Evolutionary conservation across 2,797 vertebrate species (phyloP), one percentile per base, ranked within the genome.

Genomic region (Austrolebias charrua): DNA sequence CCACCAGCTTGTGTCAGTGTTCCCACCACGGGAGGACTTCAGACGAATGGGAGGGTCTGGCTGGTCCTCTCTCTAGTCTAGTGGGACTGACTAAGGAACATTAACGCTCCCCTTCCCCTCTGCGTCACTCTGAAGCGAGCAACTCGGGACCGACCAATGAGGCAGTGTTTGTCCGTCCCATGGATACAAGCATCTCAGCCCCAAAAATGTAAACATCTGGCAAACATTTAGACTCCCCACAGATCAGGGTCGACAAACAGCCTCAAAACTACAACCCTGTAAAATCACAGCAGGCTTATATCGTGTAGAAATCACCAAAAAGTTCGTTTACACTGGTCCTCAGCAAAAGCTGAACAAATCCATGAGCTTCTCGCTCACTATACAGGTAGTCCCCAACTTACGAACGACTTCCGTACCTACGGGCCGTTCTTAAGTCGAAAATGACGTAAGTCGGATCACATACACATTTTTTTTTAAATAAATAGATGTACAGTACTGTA

Each of bases 131-230:
- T 62, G 10, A 67, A 50, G 56, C 47, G 51, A 74, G 66, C 59
- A 49, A 78, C 44, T 43, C 35, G 53, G 24, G 42, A 65, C 50
- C 50, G 58, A 53, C 88, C 87, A 91, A 90, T 84, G 49, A 72
- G 78, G 74, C n/a, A n/a, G 40, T 75, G 82, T 83, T 77, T 78
- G 66, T 58, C 43, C 47, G 81, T 91, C 88, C 86, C 90, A 86
- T n/a, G 76, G 83, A 82, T 73, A 86, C 82, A 83, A 86, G 83
- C 77, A 86, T 91, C 88, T 81, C 64, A 76, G 73, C 78, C 38
- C 56, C 78, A 88, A 85, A 91, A 88, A 92, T 91, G 84, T 92
- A 92, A 93, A 92, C 91, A 92, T 91, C 88, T 91, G 89, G 89
- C 77, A 91, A 91, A 92, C 88, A 91, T 90, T 90, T 90, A 73